Conservation (phyloP, 2,113 vertebrate species). For the Pica pica region DNA sequence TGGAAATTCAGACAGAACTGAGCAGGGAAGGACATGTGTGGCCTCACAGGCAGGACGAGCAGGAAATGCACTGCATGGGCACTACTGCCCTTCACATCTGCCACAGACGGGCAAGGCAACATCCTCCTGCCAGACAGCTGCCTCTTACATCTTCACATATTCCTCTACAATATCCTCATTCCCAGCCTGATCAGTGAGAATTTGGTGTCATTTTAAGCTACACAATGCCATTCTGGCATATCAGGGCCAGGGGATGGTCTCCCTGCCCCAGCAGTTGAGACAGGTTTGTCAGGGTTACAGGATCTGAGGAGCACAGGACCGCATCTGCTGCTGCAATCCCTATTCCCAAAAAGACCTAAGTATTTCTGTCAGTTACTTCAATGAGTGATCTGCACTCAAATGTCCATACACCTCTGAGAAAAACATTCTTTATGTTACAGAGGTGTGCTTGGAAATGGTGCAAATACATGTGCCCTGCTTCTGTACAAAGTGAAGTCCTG, state of each 20-base stretch:
- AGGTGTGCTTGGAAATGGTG: background rate
- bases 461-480: background rate
- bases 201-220: background rate
- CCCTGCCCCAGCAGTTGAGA: background rate
- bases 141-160: background rate
- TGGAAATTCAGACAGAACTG: background rate
- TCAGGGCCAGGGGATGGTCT: background rate
- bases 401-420: fast-evolving
- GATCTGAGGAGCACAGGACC: background rate
- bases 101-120: background rate
- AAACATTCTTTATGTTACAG: background rate
- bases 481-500: background rate
- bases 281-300: background rate
- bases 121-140: background rate
- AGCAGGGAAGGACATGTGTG: fast-evolving
- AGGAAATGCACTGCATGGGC: fast-evolving
- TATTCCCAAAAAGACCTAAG: background rate
- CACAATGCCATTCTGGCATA: background rate
- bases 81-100: background rate
- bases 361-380: background rate
- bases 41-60: background rate
- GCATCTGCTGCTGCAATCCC: background rate
- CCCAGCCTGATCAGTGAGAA: background rate
- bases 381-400: background rate
- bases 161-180: background rate